Base-by-base conservation (phyloP, 2,888 invertebrate species). In the Cantharis nigra region DNA sequence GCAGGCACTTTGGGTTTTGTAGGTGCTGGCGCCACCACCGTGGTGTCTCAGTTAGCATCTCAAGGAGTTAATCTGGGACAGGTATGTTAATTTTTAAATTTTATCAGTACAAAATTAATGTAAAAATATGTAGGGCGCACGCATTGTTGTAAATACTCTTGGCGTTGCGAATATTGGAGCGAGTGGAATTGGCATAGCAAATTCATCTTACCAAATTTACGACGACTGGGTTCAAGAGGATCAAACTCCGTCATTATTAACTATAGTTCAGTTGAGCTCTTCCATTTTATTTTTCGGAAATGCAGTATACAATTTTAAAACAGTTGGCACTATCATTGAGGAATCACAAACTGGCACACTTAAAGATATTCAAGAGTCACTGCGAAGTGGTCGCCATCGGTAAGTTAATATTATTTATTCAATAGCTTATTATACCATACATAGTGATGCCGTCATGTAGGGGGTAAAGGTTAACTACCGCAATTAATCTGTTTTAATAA, bases 371-470 rank as follows among this genome's bases (percentile, higher is more conserved):
- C 87, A 91, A 1, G 84, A 88, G 7, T 89, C 89, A 2, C 87
- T 92, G 0, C 85, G 91, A 49, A 91, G 91, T 79, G 91, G 91
- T 81, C 87, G 90, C 63, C 91, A 91, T 82, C 85, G 86, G 86
- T 86, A 81, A 72, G 65, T 33, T 16, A 70, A 16, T 5, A 13
- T 23, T 23, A 23, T 5, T 65, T 65, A 23, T n/a, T 16, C 26
- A 67, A 67, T 16, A 23, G 65, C 3, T 23, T 16, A 23, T 67
- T 67, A 67, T 67, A 18, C 13, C 4, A 33, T 1, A 63, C 13
- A 65, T 10, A 65, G 16, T 18, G 13, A 23, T 67, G 23, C 1
- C 9, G 23, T 67, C 65, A 67, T 67, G 13, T n/a, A 4, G 9
- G n/a, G 64, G 23, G 26, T 13, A 11, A 20, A 67, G 18, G 20